Evolutionary conservation across 1,140 invertebrate species (phyloP), one percentile per base, ranked within the genome.

Genomic region (Apolygus lucorum): DNA sequence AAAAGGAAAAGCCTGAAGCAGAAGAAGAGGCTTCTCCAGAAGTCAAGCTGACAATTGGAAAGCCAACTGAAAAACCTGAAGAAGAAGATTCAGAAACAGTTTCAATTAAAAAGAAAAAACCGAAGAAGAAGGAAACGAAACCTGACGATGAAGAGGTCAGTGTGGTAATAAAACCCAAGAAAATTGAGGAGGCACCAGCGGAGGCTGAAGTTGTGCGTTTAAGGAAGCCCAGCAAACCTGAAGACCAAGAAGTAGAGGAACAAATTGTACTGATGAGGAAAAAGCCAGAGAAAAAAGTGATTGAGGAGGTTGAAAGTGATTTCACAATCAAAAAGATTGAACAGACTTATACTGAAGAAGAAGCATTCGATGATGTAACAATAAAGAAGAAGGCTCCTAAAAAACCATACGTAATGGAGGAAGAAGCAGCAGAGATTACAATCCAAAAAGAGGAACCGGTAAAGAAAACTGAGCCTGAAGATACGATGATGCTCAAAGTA

Each of bases 361-460:
- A 75, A 68, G 68, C 65, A 28, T 70, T 69, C 49, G 70, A 69
- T 42, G 52, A 54, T 14, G 14, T 72, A 34, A 69, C 73, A 21
- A 63, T 76, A 52, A 75, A 72, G 59, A 74, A 72, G 67, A 77
- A 70, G 28, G 76, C 70, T 34, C 71, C 62, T 2, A 75, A 73
- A 22, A 77, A 77, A 66, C 70, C 70, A 24, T 72, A 74, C 0
- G 68, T 73, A 0, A 67, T 73, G 21, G 79, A 80, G 71, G 81
- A 82, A 74, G 78, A 76, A 63, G 78, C 78, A 1, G 79, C 81
- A 71, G 80, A 83, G 59, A 63, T 85, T 2, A 79, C 79, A 1
- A 78, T 83, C 13, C 78, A 78, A 29, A 80, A 83, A 71, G 75
- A 76, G 29, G 70, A 77, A 1, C 77, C 78, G 68, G 63, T 65